These are phyloP conservation scores for Hyles lineata DNA, from an alignment of 2,888 invertebrate species.

Conservation along the genomic window DNA sequence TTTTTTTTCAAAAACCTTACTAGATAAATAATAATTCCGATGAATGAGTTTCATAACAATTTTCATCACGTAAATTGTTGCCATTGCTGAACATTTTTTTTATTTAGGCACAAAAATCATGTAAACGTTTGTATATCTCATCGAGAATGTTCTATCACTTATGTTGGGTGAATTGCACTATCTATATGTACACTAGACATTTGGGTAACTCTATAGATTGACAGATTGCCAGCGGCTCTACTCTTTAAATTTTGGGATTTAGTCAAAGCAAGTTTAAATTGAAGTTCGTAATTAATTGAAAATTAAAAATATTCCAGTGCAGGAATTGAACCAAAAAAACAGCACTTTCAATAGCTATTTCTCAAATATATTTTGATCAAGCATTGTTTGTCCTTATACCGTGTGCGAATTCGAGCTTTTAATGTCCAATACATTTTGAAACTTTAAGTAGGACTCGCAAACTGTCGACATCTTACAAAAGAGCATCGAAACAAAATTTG, in stretches of 20 bases:
- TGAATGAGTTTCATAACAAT: no score
- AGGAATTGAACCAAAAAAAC: no score
- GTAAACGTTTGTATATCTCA: background rate
- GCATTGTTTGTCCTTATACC: no score
- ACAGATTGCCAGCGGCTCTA: constrained; percentile 42
- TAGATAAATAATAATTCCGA: background rate
- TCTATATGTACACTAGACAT: background rate
- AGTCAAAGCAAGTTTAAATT: constrained; percentile 5
- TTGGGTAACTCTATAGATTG: constrained; percentile 31
- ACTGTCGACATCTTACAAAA: background rate
- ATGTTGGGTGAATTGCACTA: background rate
- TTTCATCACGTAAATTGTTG: no score
- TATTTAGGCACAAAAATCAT: background rate
- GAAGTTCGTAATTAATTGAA: background rate
- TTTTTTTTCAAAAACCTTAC: no score
- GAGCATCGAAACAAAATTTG: constrained; percentile 51
- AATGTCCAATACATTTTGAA: no score
- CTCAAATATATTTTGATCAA: no score
- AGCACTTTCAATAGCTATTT: no score
- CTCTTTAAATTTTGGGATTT: background rate
- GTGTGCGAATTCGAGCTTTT: no score
- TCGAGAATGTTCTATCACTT: background rate
- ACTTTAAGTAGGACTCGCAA: background rate
- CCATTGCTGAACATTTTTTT: no score
- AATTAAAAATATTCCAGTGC: background rate